phyloP scores from a whole-genome alignment of 2,797 vertebrate species.

The Lycodopsis pacificus region DNA sequence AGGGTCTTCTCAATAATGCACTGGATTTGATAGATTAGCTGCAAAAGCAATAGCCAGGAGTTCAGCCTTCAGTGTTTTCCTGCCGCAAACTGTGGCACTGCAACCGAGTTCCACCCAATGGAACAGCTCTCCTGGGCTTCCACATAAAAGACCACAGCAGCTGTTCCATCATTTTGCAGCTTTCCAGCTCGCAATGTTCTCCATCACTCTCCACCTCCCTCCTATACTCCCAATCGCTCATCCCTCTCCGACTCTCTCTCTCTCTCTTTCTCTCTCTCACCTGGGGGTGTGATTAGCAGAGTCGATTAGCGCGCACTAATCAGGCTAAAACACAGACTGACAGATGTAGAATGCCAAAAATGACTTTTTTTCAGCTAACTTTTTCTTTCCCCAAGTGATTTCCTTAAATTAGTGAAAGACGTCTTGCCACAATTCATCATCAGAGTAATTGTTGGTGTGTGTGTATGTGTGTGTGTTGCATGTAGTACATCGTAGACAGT shows the following conservation, averaged over 20 bases:
- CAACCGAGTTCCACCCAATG: constrained; percentile 34
- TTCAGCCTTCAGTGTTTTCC: constrained; percentile 43
- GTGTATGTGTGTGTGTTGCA: constrained; percentile 38
- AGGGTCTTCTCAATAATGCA: constrained; percentile 27
- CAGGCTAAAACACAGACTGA: constrained; percentile 76
- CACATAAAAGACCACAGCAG: constrained; percentile 71
- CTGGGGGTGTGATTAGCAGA: constrained; percentile 81
- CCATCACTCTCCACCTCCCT: constrained; percentile 49
- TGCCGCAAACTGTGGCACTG: constrained; percentile 47
- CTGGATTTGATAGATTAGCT: constrained; percentile 28
- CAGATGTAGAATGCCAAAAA: constrained; percentile 75
- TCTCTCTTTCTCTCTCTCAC: constrained; percentile 59
- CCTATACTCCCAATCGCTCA: constrained; percentile 6
- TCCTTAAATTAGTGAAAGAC: constrained; percentile 70
- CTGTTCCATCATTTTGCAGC: constrained; percentile 75
- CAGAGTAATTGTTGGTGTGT: constrained; percentile 62
- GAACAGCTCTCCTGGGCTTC: constrained; percentile 68
- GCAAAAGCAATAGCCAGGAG: constrained; percentile 18
- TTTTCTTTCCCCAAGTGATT: constrained; percentile 69
- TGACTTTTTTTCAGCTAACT: constrained; percentile 62
- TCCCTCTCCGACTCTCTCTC: constrained; percentile 16
- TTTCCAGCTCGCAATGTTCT: constrained; percentile 51
- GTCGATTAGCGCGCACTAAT: constrained; percentile 80
- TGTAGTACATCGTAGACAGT: not conserved
- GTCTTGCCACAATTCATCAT: constrained; percentile 65